Evolutionary conservation across 2,888 invertebrate species (phyloP).

Genomic region (Scaptomyza reducta): DNA sequence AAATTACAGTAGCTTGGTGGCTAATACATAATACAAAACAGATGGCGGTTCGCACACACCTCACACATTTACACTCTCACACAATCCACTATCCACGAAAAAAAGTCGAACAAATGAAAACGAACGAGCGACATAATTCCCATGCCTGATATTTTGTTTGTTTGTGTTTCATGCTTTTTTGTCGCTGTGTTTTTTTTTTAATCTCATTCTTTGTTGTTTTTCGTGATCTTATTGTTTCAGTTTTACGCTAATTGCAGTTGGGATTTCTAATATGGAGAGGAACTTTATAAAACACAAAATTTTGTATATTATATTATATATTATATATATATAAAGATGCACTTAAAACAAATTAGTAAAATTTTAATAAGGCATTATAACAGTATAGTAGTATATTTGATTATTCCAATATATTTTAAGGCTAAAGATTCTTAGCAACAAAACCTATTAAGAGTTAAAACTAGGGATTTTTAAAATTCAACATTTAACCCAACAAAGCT

Average conservation of each 20-base stretch:
- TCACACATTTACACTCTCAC: slow-evolving; percentile 36
- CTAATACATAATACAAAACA: slow-evolving; percentile 38
- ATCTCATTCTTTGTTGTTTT: slow-evolving; percentile 34
- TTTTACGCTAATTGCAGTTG: slow-evolving; percentile 66
- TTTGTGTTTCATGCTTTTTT: slow-evolving; percentile 40
- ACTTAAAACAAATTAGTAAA: background rate
- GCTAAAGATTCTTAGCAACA: too few species aligned
- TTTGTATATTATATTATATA: slow-evolving; percentile 53
- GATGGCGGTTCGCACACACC: slow-evolving; percentile 50
- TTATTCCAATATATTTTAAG: too few species aligned
- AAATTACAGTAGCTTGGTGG: slow-evolving; percentile 36
- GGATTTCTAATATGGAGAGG: slow-evolving; percentile 38
- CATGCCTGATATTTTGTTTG: slow-evolving; percentile 48
- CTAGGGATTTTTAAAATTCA: too few species aligned
- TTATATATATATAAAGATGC: background rate
- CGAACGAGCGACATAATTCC: slow-evolving; percentile 68
- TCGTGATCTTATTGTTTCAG: slow-evolving; percentile 70
- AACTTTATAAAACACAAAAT: slow-evolving; percentile 45
- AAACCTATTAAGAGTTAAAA: too few species aligned
- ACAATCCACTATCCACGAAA: slow-evolving; percentile 35
- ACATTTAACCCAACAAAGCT: too few species aligned
- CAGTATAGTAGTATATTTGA: too few species aligned
- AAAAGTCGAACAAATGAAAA: slow-evolving; percentile 55
- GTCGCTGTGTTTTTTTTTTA: slow-evolving; percentile 27
- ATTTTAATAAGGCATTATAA: background rate